Evolutionary conservation across 2,113 vertebrate genomes (phyloP).

Genomic region (Eclectus roratus): DNA sequence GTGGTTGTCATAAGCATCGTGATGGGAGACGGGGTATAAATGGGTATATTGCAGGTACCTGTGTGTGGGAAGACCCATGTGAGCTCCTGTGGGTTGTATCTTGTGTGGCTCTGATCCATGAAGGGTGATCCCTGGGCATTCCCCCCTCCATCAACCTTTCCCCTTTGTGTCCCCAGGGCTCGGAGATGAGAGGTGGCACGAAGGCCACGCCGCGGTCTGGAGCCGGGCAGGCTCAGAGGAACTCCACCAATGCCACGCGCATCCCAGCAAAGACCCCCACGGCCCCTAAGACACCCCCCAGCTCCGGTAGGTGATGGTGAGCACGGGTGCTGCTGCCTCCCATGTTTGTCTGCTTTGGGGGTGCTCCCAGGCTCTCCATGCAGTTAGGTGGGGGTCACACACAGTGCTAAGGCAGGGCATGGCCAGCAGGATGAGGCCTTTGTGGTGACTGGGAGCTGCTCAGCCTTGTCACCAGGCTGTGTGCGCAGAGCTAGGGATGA

Average conservation of each 20-base stretch:
- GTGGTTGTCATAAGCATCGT: background rate
- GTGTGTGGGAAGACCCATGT: rapidly evolving
- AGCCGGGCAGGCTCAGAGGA: slow-evolving; percentile 74
- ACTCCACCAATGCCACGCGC: slow-evolving; percentile 80
- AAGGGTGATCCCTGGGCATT: background rate
- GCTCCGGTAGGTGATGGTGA: slow-evolving; percentile 59
- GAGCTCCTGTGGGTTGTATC: background rate
- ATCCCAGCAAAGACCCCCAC: slow-evolving; percentile 83
- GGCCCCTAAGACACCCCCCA: slow-evolving; percentile 77
- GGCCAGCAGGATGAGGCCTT: background rate
- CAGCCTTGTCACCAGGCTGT: background rate
- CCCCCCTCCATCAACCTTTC: background rate
- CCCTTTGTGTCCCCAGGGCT: slow-evolving; percentile 48
- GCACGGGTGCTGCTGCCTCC: background rate
- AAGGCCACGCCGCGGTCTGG: slow-evolving; percentile 71
- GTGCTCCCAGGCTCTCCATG: background rate
- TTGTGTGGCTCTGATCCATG: rapidly evolving
- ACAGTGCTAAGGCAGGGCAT: rapidly evolving
- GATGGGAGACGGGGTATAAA: rapidly evolving
- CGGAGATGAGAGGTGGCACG: slow-evolving; percentile 63
- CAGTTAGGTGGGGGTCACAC: rapidly evolving
- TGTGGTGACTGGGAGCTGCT: background rate
- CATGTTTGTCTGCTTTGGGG: rapidly evolving
- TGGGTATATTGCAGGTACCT: rapidly evolving
- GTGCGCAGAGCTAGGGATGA: background rate